Evolutionary conservation across 2,113 vertebrate genomes (phyloP).

Genomic region (Thamnophis sirtalis): DNA sequence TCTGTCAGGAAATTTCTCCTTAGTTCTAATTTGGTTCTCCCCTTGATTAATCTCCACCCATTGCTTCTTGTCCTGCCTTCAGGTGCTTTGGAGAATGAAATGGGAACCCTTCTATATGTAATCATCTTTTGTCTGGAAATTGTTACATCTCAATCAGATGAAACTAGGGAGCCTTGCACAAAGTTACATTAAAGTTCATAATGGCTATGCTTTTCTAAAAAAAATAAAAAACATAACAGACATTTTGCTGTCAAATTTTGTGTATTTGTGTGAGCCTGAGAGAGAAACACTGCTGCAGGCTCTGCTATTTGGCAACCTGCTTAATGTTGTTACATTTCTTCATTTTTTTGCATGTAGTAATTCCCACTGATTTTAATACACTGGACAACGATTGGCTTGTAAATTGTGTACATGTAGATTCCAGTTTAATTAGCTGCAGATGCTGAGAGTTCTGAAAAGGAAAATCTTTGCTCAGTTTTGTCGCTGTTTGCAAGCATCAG

Average conservation of each 20-base stretch:
- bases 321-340: background rate
- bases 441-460: slow-evolving; percentile 13
- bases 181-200: background rate
- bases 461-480: background rate
- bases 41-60: background rate
- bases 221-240: background rate
- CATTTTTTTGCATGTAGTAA: background rate
- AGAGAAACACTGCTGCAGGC: slow-evolving; percentile 20
- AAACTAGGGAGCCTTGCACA: slow-evolving; percentile 17
- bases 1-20: background rate
- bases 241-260: slow-evolving; percentile 21
- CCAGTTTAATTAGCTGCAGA: slow-evolving; percentile 12
- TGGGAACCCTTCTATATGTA: background rate
- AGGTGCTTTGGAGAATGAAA: background rate
- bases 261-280: background rate
- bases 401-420: slow-evolving; percentile 3
- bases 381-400: slow-evolving; percentile 1
- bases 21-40: background rate
- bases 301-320: background rate
- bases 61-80: background rate
- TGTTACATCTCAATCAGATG: slow-evolving; percentile 6
- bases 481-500: background rate
- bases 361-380: background rate
- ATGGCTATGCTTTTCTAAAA: slow-evolving; percentile 6
- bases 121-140: slow-evolving; percentile 13